Percentiles rank a stretch among this genome's conserved stretches.
Evolutionary conservation across 92 coral and sea anemone genomes (phyloP).

Genomic region (Umimayanthus chanpuru): DNA sequence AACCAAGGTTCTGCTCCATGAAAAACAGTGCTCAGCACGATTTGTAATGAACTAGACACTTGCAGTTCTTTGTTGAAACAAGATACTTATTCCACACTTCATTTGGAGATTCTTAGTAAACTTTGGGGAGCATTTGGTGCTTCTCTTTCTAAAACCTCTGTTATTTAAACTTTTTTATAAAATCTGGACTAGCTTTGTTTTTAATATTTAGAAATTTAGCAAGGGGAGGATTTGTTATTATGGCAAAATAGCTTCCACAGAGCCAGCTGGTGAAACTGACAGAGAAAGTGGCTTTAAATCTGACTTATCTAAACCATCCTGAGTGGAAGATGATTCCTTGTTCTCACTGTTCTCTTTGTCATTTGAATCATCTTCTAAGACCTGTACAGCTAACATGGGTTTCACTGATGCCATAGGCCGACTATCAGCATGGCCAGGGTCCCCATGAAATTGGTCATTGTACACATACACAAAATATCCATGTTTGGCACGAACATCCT

Average conservation of each 20-base stretch:
- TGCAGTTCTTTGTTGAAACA: too few relatives aligned
- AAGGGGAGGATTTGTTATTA: not conserved
- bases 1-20: too few relatives aligned
- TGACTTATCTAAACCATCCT: slow-evolving; percentile 49
- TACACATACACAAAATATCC: slow-evolving; percentile 84
- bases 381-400: slow-evolving; percentile 78
- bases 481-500: slow-evolving; percentile 53
- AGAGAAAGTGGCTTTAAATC: slow-evolving; percentile 76
- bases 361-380: slow-evolving; percentile 40
- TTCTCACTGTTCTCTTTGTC: slow-evolving; percentile 52
- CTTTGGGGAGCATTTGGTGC: not conserved
- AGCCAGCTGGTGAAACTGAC: slow-evolving; percentile 59
- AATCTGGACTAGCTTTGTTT: not conserved
- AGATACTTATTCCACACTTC: not conserved
- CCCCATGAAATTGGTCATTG: slow-evolving; percentile 63
- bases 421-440: slow-evolving; percentile 60
- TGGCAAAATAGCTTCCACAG: slow-evolving; percentile 60
- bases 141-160: not conserved
- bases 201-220: slow-evolving; percentile 1
- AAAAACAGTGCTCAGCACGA: not conserved
- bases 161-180: not conserved
- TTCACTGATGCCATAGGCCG: slow-evolving; percentile 96
- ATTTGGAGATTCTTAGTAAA: not conserved
- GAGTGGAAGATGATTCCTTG: slow-evolving; percentile 20
- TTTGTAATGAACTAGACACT: not conserved